Evolutionary conservation across 1,140 invertebrate species (phyloP).

Genomic region (Stegodyphus mimosarum): DNA sequence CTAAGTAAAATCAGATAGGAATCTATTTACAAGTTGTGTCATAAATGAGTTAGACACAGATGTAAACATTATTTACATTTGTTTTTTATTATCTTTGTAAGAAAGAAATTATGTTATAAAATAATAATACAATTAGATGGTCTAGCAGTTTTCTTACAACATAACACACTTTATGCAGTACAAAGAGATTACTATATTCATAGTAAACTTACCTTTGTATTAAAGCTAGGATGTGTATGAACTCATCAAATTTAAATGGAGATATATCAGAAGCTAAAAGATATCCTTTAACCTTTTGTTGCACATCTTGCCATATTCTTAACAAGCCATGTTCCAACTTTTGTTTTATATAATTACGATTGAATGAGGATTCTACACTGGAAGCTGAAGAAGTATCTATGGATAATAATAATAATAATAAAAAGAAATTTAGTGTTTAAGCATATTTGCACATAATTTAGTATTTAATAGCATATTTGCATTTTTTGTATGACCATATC

Average conservation of each 20-base stretch:
- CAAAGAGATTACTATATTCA: background rate
- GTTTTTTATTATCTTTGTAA: too few species aligned
- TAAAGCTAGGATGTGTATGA: conserved; percentile 88
- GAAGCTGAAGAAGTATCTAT: background rate
- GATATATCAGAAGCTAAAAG: conserved; percentile 79
- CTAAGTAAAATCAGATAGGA: background rate
- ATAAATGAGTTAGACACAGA: too few species aligned
- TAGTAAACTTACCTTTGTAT: conserved; percentile 76
- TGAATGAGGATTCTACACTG: conserved; percentile 16
- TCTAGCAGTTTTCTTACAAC: too few species aligned
- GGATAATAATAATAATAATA: background rate
- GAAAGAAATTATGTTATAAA: too few species aligned
- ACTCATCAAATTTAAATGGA: conserved; percentile 92
- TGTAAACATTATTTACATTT: too few species aligned
- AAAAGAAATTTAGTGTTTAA: too few species aligned
- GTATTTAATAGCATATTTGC: too few species aligned
- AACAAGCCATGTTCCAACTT: conserved; percentile 88
- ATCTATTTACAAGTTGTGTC: background rate
- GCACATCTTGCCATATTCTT: conserved; percentile 93
- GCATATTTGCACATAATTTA: too few species aligned
- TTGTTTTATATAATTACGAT: conserved; percentile 74
- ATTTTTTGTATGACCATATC: too few species aligned
- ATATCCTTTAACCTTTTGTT: conserved; percentile 87
- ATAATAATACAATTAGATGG: too few species aligned
- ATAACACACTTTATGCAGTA: too few species aligned